Percentiles rank a stretch among this genome's conserved stretches.
Evolutionary conservation across 2,888 invertebrate genomes (phyloP).

Genomic region (Furcula furcula): DNA sequence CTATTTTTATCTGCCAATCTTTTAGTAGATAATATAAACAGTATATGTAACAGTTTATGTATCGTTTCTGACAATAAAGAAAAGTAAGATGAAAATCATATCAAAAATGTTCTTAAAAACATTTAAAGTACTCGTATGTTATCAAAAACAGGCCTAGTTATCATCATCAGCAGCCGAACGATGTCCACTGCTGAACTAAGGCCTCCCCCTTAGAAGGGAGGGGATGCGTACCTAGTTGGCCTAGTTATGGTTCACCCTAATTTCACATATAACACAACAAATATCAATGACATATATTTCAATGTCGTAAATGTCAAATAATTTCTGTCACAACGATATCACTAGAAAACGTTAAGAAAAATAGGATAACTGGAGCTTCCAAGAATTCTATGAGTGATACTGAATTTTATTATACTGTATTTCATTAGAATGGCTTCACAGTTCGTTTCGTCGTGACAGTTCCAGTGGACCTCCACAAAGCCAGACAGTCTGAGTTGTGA

Average conservation of each 20-base stretch:
- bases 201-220: too few species aligned
- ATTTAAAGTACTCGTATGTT: too few species aligned
- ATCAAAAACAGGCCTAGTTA: not conserved
- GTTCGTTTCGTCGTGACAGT: slow-evolving; percentile 27
- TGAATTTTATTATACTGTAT: slow-evolving; percentile 27
- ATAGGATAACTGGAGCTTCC: slow-evolving; percentile 13
- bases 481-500: slow-evolving; percentile 47
- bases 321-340: not conserved
- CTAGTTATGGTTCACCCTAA: too few species aligned
- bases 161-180: too few species aligned
- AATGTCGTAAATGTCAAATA: slow-evolving; percentile 3
- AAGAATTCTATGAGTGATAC: slow-evolving; percentile 20
- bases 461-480: slow-evolving; percentile 29
- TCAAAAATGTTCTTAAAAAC: too few species aligned
- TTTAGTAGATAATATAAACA: too few species aligned
- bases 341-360: slow-evolving; percentile 6
- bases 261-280: not conserved
- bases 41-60: too few species aligned
- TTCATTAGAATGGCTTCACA: slow-evolving; percentile 16
- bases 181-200: too few species aligned
- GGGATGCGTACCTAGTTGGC: too few species aligned
- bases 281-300: not conserved
- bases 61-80: too few species aligned
- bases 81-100: too few species aligned
- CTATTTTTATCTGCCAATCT: too few species aligned